These are phyloP conservation scores for Holothuria leucospilota DNA, from an alignment of 53 echinoderm and acorn worm species.

Conservation along the genomic window DNA sequence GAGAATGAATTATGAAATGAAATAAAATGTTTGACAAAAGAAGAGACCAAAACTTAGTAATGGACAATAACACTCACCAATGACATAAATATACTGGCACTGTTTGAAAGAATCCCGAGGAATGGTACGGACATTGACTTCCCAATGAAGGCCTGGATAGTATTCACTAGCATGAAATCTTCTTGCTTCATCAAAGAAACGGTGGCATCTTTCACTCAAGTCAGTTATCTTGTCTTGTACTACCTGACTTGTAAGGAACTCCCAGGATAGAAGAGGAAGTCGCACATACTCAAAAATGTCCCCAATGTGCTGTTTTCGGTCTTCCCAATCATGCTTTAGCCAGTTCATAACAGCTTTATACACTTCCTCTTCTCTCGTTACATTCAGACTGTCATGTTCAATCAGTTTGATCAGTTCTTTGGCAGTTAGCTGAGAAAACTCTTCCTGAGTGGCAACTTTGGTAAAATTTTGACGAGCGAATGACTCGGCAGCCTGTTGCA, in stretches of 20 bases:
- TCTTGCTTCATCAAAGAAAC: slow-evolving; percentile 89
- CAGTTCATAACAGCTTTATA: slow-evolving; percentile 82
- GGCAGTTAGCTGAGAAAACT: slow-evolving; percentile 76
- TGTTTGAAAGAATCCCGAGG: slow-evolving; percentile 91
- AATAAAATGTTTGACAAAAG: too few species aligned
- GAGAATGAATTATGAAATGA: too few species aligned
- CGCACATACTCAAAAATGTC: slow-evolving; percentile 93
- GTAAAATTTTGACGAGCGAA: slow-evolving; percentile 82
- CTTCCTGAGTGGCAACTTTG: slow-evolving; percentile 84
- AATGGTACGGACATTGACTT: slow-evolving; percentile 90
- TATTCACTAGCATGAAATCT: slow-evolving; percentile 93
- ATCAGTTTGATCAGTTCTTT: slow-evolving; percentile 78
- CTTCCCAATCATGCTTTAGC: slow-evolving; percentile 69
- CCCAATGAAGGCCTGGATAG: slow-evolving; percentile 96
- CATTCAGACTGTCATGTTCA: slow-evolving; percentile 83
- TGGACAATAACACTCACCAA: slow-evolving; percentile 70
- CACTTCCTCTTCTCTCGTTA: slow-evolving; percentile 88
- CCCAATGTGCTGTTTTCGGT: slow-evolving; percentile 55
- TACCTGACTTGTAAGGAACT: slow-evolving; percentile 90
- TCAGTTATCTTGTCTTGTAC: slow-evolving; percentile 75
- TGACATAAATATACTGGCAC: slow-evolving; percentile 87
- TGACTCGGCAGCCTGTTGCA: slow-evolving; percentile 73
- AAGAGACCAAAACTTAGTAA: too few species aligned
- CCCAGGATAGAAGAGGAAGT: slow-evolving; percentile 91
- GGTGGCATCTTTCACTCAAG: slow-evolving; percentile 65